These are phyloP conservation scores for Cyprinodon tularosa DNA, from an alignment of 2,113 vertebrate species.

Conservation along the genomic window DNA sequence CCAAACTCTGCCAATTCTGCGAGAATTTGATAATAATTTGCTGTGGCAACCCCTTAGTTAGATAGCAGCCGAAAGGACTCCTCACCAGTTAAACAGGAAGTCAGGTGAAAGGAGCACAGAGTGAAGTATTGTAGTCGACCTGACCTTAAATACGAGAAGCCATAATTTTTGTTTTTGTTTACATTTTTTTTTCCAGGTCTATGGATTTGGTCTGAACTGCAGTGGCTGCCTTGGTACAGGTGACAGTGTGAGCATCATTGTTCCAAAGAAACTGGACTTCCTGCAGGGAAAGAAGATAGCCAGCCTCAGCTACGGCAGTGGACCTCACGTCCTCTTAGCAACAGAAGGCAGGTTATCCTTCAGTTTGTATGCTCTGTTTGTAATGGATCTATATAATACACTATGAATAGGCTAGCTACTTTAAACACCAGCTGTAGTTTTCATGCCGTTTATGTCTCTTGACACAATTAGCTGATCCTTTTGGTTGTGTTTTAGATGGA, in stretches of 20 bases:
- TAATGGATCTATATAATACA: too few relatives aligned
- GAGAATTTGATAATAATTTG: too few relatives aligned
- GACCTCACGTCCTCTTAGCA: slow-evolving; percentile 89
- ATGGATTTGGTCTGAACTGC: slow-evolving; percentile 91
- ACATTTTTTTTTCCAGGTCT: slow-evolving; percentile 78
- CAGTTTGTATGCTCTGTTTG: too few relatives aligned
- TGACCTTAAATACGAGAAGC: too few relatives aligned
- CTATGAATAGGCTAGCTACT: too few relatives aligned
- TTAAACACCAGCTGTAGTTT: neutral
- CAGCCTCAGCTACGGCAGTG: slow-evolving; percentile 92
- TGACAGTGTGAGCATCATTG: slow-evolving; percentile 89
- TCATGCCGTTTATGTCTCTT: neutral
- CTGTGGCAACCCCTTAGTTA: too few relatives aligned
- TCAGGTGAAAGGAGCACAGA: too few relatives aligned
- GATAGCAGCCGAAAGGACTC: too few relatives aligned
- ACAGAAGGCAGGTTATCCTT: slow-evolving; percentile 82
- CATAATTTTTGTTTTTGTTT: slow-evolving; percentile 1
- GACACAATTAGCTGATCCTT: too few relatives aligned
- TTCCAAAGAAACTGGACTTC: slow-evolving; percentile 89
- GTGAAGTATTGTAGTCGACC: too few relatives aligned
- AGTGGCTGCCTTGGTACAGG: slow-evolving; percentile 94
- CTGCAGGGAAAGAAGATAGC: slow-evolving; percentile 90
- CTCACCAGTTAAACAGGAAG: too few relatives aligned
- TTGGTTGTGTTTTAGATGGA: slow-evolving; percentile 80
- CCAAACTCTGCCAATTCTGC: too few relatives aligned